Conservation (phyloP, 2,888 invertebrate species). For the Plagiodera versicolora region DNA sequence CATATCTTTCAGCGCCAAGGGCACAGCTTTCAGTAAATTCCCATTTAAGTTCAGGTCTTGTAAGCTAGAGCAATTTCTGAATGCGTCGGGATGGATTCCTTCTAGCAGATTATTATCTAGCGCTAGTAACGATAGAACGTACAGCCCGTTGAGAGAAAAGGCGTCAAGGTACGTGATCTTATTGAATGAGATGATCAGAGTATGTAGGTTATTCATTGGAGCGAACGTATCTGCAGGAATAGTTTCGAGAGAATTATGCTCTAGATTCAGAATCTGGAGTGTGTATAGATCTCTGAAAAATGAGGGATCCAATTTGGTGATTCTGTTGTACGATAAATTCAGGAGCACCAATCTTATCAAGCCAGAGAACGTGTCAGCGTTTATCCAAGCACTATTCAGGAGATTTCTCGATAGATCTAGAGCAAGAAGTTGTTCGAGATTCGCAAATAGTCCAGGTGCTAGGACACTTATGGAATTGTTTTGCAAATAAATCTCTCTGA, state of each 20-base stretch:
- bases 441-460: constrained; percentile 83
- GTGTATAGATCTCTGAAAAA: constrained; percentile 86
- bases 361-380: constrained; percentile 82
- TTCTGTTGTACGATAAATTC: constrained; percentile 82
- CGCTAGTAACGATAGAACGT: constrained; percentile 81
- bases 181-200: constrained; percentile 83
- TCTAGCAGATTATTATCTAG: constrained; percentile 84
- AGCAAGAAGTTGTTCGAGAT: constrained; percentile 77
- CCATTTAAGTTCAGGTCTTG: constrained; percentile 89
- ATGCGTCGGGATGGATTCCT: constrained; percentile 84
- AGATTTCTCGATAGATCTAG: constrained; percentile 86
- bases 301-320: constrained; percentile 78
- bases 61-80: constrained; percentile 86
- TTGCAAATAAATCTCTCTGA: constrained; percentile 87
- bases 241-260: constrained; percentile 80
- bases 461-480: constrained; percentile 88
- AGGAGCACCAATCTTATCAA: constrained; percentile 85
- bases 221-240: constrained; percentile 87
- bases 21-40: constrained; percentile 79
- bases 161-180: constrained; percentile 82
- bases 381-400: constrained; percentile 84
- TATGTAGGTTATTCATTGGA: constrained; percentile 90
- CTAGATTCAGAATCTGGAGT: constrained; percentile 81
- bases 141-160: constrained; percentile 84
- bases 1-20: constrained; percentile 82